Percentiles rank a stretch among this genome's conserved stretches.
Conservation (phyloP, 2,113 vertebrate genomes). For the Hippocampus barbouri region DNA sequence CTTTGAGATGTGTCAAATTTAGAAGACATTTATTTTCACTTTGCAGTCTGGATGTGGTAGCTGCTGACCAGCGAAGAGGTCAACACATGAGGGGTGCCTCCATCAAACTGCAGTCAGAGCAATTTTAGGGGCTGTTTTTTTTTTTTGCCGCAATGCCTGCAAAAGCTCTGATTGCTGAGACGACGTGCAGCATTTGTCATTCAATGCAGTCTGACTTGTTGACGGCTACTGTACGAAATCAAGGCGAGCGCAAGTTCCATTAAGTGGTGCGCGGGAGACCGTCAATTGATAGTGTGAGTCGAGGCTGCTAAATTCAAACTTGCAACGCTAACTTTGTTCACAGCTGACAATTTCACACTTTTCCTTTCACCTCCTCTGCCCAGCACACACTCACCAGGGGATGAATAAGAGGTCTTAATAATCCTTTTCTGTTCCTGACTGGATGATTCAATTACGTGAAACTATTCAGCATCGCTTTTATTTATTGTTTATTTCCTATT, state of each 20-base stretch:
- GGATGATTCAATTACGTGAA: conserved; percentile 45
- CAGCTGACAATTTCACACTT: conserved; percentile 35
- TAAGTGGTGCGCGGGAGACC: conserved; percentile 13
- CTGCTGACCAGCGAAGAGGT: neutral
- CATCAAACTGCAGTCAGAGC: conserved; percentile 5
- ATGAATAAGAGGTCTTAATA: conserved; percentile 35
- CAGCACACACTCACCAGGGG: conserved; percentile 20
- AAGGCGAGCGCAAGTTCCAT: conserved; percentile 20
- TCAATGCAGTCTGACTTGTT: conserved; percentile 25
- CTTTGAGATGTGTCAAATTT: neutral
- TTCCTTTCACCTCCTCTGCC: conserved; percentile 4
- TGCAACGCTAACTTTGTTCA: conserved; percentile 31
- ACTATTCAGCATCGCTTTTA: conserved; percentile 39
- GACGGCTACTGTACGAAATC: conserved; percentile 38
- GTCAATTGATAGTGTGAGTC: conserved; percentile 30
- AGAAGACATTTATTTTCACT: neutral
- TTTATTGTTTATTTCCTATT: conserved; percentile 48
- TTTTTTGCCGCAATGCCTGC: conserved; percentile 6
- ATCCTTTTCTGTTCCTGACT: conserved; percentile 31
- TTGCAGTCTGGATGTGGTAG: neutral
- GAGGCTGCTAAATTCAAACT: conserved; percentile 33
- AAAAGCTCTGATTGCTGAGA: conserved; percentile 1
- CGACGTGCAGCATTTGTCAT: conserved; percentile 14
- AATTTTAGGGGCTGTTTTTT: conserved; percentile 8
- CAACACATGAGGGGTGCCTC: too few relatives aligned